These are phyloP conservation scores for Theretra japonica DNA, from an alignment of 2,888 invertebrate genomes.

Conservation along the genomic window DNA sequence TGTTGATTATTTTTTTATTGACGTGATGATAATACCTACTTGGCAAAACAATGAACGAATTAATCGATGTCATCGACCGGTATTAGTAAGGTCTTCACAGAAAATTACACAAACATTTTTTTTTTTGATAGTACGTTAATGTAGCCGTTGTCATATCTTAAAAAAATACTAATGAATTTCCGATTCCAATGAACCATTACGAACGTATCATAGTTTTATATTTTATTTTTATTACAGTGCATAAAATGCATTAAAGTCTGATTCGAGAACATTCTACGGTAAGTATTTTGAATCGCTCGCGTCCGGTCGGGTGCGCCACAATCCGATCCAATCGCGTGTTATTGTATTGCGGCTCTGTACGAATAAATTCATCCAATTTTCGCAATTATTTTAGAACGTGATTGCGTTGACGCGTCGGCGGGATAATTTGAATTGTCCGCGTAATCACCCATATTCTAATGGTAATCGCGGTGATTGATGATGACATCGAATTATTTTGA, in stretches of 20 bases:
- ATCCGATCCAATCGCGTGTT: conserved; percentile 18
- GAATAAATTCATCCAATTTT: conserved; percentile 23
- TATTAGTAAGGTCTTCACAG: too few relatives aligned
- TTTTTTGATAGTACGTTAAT: too few relatives aligned
- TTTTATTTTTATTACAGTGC: neutral
- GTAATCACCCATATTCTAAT: conserved; percentile 7
- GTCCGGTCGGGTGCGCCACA: conserved; percentile 22
- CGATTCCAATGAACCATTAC: too few relatives aligned
- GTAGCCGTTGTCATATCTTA: too few relatives aligned
- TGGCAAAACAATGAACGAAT: too few relatives aligned
- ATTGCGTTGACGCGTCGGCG: conserved; percentile 14
- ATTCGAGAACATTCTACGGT: neutral
- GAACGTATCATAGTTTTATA: too few relatives aligned
- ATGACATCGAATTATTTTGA: neutral
- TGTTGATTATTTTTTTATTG: too few relatives aligned
- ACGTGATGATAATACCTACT: too few relatives aligned
- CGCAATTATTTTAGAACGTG: conserved; percentile 22
- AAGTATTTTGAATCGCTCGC: conserved; percentile 11
- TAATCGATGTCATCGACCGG: too few relatives aligned
- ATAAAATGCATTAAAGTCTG: neutral
- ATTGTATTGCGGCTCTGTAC: conserved; percentile 4
- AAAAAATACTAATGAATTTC: too few relatives aligned
- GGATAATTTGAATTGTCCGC: conserved; percentile 21
- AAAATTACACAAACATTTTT: too few relatives aligned
- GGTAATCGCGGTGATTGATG: neutral